Evolutionary conservation across 2,888 invertebrate species (phyloP), one percentile per base, ranked within the genome.

Genomic region (Oscheius sp.): DNA sequence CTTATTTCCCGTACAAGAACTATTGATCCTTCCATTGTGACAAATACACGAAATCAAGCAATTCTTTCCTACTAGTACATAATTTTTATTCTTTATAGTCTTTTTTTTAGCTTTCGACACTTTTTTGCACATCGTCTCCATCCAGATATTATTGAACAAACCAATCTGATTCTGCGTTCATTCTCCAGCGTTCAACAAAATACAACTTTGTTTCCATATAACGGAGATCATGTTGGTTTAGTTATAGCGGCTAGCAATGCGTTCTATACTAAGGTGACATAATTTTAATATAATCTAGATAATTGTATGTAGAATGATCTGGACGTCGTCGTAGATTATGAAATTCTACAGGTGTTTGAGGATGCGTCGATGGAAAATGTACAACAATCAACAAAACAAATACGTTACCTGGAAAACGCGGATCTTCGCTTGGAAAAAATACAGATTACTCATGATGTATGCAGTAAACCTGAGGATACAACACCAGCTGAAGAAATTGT

Each of bases 81-180:
- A 41, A 14, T 44, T 41, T 32, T 54, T 17, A 22, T 57, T 32
- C 32, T 45, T 26, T 32, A 24, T 14, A 20, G 2, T 26, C 28
- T 1, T 38, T 50, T 22, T 59, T 77, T 62, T 67, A 80, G 81
- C 54, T 83, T 79, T 71, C 82, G 83, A 30, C 77, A 81, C 66
- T 82, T 82, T 72, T 83, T 83, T 73, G 67, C 80, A 9, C 83
- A 83, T 67, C 78, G 78, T 17, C 83, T 74, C 61, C 80, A 80
- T 49, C 69, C 74, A 26, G 81, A 82, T 50, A 67, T 83, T 4
- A 65, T 82, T 22, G 78, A 76, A 20, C 56, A 67, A 20, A 72
- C 68, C 6, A 68, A 72, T 22, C 30, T 50, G 1, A 45, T 73
- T 9, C 28, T 79, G 8, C 51, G 72, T 6, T 62, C 73, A 1